Evolutionary conservation across 2,113 vertebrate genomes (phyloP), one percentile per base, ranked within the genome.

Genomic region (Hassar affinis): DNA sequence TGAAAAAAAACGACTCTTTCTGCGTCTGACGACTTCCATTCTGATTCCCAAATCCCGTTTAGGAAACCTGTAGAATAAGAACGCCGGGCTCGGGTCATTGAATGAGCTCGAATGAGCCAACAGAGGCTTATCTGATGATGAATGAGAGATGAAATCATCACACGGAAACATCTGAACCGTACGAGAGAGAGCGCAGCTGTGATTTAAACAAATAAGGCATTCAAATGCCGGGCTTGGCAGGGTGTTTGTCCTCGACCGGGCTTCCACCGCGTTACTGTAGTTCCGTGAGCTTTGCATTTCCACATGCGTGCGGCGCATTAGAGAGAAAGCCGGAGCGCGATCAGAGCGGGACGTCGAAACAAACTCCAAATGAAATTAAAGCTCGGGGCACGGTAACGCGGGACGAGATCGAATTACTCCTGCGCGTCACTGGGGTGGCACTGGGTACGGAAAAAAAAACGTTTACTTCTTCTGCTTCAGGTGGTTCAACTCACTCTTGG

Each of bases 191-290:
- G 30, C 20, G 25, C 45, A 20, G 49, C 49, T 69, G 33, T n/a
- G 49, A 91, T 84, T 87, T 90, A 82, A 76, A 83, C n/a, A 47
- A 75, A 83, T 18, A 35, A 76, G 30, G 79, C 79, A 69, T 25
- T 68, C 62, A 49, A 80, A 38, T 7, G 27, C n/a, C 33, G 54
- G 69, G 54, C 25, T 75, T 49, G 38, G 80, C 68, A 61, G 20
- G 54, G 71, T 9, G 4, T 76, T 75, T 62, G 52, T n/a, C 38
- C 11, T 82, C 17, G 35, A 68, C 61, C 20, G 25, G 62, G 27
- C 27, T 68, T 81, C 25, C 2, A 80, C 25, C 10, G 14, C 12
- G 25, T 69, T 25, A 81, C 79, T 69, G 49, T 56, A 27, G 69
- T 69, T 69, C 51, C 30, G 27, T 18, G 12, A n/a, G 42, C 45